phyloP scores from a whole-genome alignment of 2,797 vertebrate species.

The Danio kyathit region DNA sequence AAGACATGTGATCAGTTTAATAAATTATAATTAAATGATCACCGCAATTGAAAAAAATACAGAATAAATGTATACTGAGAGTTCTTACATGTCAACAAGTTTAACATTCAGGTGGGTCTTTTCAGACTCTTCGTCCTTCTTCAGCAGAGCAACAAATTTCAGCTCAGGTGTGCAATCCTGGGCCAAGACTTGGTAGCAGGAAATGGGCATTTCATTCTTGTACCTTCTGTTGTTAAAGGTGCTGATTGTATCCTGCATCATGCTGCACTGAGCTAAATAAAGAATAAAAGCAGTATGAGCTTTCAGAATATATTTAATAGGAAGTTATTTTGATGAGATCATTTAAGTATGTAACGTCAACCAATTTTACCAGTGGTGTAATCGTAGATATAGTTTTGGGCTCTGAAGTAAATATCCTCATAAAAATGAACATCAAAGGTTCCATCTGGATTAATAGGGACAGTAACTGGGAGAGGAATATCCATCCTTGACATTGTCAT shows the following conservation, averaged over 20 bases:
- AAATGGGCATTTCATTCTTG: slow-evolving; percentile 76
- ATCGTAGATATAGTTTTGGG: background rate
- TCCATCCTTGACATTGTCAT: slow-evolving; percentile 69
- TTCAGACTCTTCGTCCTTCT: slow-evolving; percentile 70
- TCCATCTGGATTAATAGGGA: slow-evolving; percentile 69
- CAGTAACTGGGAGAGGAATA: slow-evolving; percentile 63
- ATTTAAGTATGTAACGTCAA: background rate
- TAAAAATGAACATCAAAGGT: slow-evolving; percentile 14
- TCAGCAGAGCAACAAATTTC: slow-evolving; percentile 84
- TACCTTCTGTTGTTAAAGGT: slow-evolving; percentile 75
- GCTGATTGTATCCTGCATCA: slow-evolving; percentile 61
- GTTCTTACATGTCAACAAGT: slow-evolving; percentile 80
- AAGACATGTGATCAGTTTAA: background rate
- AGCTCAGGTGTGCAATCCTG: slow-evolving; percentile 83
- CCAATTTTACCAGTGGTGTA: slow-evolving; percentile 9
- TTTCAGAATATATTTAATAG: background rate
- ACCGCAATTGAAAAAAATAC: background rate
- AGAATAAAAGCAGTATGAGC: background rate
- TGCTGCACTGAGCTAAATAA: slow-evolving; percentile 48
- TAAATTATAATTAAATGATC: background rate
- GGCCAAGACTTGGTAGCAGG: slow-evolving; percentile 83
- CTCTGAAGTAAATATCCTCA: background rate
- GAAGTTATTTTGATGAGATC: background rate
- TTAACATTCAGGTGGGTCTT: slow-evolving; percentile 75
- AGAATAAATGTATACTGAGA: background rate